phyloP scores from a whole-genome alignment of 2,888 invertebrate genomes.

The Saturnia japonica region DNA sequence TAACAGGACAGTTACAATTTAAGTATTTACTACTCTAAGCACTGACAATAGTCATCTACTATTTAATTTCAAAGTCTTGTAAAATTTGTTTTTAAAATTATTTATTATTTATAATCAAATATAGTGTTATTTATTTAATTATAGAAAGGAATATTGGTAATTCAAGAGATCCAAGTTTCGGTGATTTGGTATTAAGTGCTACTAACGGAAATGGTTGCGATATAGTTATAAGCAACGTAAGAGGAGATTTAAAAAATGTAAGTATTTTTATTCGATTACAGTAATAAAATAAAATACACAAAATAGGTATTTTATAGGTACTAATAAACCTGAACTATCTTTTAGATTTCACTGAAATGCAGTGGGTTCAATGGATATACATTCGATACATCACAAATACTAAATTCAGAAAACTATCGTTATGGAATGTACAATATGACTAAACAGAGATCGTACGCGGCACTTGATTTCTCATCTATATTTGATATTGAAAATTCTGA shows the following conservation, averaged over 20 bases:
- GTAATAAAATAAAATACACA: too few relatives aligned
- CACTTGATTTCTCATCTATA: conserved; percentile 43
- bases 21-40: background rate
- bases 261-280: conserved; percentile 26
- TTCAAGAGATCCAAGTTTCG: conserved; percentile 49
- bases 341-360: conserved; percentile 43
- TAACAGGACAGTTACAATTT: background rate
- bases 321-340: conserved; percentile 19
- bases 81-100: too few relatives aligned
- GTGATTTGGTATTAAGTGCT: conserved; percentile 28
- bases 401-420: conserved; percentile 38
- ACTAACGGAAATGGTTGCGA: conserved; percentile 43
- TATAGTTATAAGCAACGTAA: conserved; percentile 46
- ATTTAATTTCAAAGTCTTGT: too few relatives aligned
- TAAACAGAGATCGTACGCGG: conserved; percentile 31
- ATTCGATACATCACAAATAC: conserved; percentile 42
- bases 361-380: conserved; percentile 31
- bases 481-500: conserved; percentile 32
- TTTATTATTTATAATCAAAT: too few relatives aligned
- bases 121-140: conserved; percentile 26
- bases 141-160: conserved; percentile 55
- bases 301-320: too few relatives aligned
- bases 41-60: background rate
- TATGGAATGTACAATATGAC: conserved; percentile 43
- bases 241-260: conserved; percentile 54